A percentile compares a stretch with the other conserved stretches of the same genome.
Conservation (phyloP, 1,140 invertebrate species). For the Adelges cooleyi region DNA sequence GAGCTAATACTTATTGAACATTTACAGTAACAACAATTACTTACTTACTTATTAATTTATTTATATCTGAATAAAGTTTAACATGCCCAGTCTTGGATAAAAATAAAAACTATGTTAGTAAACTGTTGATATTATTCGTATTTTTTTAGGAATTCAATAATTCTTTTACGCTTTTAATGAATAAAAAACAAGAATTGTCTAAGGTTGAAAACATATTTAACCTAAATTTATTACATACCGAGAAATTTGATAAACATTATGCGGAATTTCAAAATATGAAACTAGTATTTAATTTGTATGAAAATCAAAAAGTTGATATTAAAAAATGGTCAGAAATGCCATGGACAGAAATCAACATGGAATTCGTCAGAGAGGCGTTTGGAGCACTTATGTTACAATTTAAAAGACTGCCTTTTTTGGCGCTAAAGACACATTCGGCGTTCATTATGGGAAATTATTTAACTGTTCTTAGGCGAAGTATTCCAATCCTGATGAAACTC, state of each 20-base stretch:
- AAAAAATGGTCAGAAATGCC: conserved; percentile 7
- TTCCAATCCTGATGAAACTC: background rate
- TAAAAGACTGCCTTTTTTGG: background rate
- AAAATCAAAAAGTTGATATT: background rate
- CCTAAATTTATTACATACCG: background rate
- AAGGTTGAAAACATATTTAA: background rate
- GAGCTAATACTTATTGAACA: too few species aligned
- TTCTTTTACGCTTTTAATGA: background rate
- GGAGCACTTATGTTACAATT: conserved; percentile 4
- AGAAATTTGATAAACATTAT: background rate
- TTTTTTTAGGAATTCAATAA: background rate
- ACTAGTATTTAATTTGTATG: background rate
- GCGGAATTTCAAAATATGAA: background rate
- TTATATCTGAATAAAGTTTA: too few species aligned
- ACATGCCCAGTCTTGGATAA: too few species aligned
- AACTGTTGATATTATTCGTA: too few species aligned
- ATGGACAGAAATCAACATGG: background rate
- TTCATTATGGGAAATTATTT: background rate
- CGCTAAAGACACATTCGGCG: background rate
- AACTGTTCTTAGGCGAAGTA: background rate
- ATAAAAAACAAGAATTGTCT: background rate
- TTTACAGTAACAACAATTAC: too few species aligned
- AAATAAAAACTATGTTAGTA: too few species aligned
- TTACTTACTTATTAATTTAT: too few species aligned
- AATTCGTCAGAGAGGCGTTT: background rate